These are phyloP conservation scores for Odocoileus hemionus DNA, from an alignment of 2,113 vertebrate species.

Conservation along the genomic window DNA sequence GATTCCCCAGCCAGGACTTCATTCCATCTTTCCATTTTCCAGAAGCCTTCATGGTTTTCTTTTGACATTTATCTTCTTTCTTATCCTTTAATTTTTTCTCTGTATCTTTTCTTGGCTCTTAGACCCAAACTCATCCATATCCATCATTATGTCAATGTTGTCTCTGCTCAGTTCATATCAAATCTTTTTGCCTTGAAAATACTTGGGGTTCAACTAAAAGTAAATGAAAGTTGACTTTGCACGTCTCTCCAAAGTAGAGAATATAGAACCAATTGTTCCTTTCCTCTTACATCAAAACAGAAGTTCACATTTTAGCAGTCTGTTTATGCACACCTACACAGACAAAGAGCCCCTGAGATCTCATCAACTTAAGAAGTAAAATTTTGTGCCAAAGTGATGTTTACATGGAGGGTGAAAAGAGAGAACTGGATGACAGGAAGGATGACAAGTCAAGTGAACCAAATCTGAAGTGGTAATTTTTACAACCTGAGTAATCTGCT, in stretches of 20 bases:
- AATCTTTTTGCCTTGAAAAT: background rate
- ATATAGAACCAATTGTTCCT: background rate
- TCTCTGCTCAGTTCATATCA: background rate
- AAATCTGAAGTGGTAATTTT: constrained; percentile 67
- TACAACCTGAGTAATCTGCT: constrained; percentile 70
- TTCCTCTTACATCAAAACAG: background rate
- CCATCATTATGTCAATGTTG: background rate
- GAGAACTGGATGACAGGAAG: constrained; percentile 60
- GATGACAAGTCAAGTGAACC: constrained; percentile 71
- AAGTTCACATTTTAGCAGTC: background rate
- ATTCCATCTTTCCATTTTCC: background rate
- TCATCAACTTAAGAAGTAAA: constrained; percentile 27
- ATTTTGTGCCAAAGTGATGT: constrained; percentile 27
- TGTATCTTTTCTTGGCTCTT: background rate
- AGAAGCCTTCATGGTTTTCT: background rate
- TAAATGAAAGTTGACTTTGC: background rate
- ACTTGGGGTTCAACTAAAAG: background rate
- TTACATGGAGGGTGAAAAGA: constrained; percentile 57
- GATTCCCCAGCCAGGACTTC: background rate
- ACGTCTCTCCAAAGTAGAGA: background rate
- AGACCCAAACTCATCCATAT: background rate
- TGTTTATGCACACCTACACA: background rate
- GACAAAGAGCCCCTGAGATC: constrained; percentile 5
- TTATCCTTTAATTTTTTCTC: background rate
- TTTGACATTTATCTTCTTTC: background rate